Base-by-base conservation (phyloP, 2,113 vertebrate genomes). In the Microcebus lehilahytsara region DNA sequence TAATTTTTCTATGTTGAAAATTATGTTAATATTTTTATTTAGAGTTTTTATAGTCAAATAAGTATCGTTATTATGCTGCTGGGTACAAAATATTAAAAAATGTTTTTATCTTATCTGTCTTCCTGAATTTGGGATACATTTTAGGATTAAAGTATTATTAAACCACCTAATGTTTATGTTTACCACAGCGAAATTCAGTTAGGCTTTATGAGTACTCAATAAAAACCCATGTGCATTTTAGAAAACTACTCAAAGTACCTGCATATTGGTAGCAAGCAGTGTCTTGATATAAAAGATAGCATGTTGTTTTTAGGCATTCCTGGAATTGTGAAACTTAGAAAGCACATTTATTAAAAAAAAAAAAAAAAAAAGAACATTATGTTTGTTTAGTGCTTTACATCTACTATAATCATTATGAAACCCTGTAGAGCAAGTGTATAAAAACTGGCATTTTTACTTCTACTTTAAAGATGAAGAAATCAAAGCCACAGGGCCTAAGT, bases 1-100 rank as follows among this genome's bases (percentile, higher is more conserved):
- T 85, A 60, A 92, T 84, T 93, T 91, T 53, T n/a, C 56, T 53
- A 66, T 78, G 91, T 58, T 93, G 12, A 64, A 92, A 92, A 92
- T 42, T n/a, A 77, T 27, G 17, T 16, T 53, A 34, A 74, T 67
- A 66, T 66, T 69, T 94, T 89, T 80, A 34, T 64, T 85, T 81
- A 81, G 12, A 30, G 25, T 56, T 66, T 87, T 67, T 30, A 64
- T 53, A 86, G 25, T 81, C 75, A 85, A 85, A 69, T 62, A 30
- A 2, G 46, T 46, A 67, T 91, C 46, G 79, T 79, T 42, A 34
- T 17, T 67, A 69, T 17, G 30, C 19, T 46, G 32, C n/a, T 79
- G 19, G 22, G 19, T 46, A 3, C 12, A 80, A 91, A 96, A 91
- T 53, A 84, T 30, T 91, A 46, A 85, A 96, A 96, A 89, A 66